These are phyloP conservation scores for Neostethus bicornis DNA, from an alignment of 2,797 vertebrate species.

Conservation along the genomic window DNA sequence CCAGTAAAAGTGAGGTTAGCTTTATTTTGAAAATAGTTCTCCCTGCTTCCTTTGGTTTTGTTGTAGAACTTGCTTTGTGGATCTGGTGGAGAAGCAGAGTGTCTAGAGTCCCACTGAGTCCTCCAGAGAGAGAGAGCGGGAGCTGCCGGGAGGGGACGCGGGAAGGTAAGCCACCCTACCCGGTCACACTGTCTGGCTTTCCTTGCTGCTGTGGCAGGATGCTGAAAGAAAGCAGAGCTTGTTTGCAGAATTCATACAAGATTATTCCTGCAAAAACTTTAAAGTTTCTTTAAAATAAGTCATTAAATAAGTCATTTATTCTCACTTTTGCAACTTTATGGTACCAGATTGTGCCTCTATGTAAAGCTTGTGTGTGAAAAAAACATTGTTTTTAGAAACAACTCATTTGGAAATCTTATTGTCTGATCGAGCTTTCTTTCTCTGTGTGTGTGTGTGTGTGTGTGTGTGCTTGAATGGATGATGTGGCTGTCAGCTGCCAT, in stretches of 20 bases:
- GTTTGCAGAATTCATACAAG: conserved; percentile 5
- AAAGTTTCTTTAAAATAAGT: not conserved
- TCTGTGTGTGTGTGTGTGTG: conserved; percentile 9
- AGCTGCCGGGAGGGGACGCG: conserved; percentile 49
- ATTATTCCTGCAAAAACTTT: conserved; percentile 18
- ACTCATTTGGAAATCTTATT: too few relatives aligned
- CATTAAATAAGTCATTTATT: not conserved
- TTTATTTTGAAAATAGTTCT: conserved; percentile 24
- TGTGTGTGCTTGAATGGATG: conserved; percentile 39
- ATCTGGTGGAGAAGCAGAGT: conserved; percentile 52
- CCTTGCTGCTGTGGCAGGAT: conserved; percentile 34
- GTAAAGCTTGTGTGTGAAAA: not conserved
- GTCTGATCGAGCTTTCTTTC: not conserved
- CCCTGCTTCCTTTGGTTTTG: not conserved
- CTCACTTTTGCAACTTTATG: not conserved
- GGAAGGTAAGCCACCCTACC: conserved; percentile 54
- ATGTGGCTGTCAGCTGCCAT: conserved; percentile 65
- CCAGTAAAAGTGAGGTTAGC: too few relatives aligned
- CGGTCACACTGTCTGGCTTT: conserved; percentile 10
- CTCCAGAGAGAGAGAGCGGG: conserved; percentile 51
- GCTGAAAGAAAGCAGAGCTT: conserved; percentile 33
- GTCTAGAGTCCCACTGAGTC: conserved; percentile 64
- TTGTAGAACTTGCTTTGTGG: conserved; percentile 9
- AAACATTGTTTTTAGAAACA: too few relatives aligned
- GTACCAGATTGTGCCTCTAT: conserved; percentile 1